Conservation (phyloP, 2,113 vertebrate genomes). For the Rhynchomys soricoides region DNA sequence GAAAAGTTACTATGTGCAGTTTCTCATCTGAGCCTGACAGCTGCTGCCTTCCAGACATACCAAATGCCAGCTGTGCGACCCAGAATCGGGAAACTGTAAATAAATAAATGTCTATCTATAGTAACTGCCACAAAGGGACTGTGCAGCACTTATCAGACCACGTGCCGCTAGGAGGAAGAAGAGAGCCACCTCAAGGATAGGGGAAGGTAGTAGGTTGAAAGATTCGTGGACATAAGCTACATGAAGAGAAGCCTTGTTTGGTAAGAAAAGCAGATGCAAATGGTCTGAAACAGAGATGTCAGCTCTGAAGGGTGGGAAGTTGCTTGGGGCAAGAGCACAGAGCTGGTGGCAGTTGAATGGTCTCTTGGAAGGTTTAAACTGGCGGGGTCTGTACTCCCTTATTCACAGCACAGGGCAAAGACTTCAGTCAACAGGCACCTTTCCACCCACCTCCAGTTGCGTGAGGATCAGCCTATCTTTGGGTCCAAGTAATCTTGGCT, state of each 20-base stretch:
- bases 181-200: not conserved
- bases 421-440: not conserved
- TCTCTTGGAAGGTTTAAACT: not conserved
- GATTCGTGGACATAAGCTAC: not conserved
- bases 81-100: not conserved
- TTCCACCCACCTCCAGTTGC: not conserved
- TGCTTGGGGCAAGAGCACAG: not conserved
- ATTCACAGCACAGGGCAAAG: not conserved
- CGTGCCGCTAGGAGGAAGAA: not conserved
- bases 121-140: not conserved
- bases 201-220: not conserved
- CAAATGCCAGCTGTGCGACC: not conserved
- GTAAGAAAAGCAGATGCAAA: not conserved
- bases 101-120: not conserved
- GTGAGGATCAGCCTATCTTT: not conserved
- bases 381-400: not conserved
- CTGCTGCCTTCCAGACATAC: not conserved
- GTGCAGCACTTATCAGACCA: not conserved
- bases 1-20: not conserved
- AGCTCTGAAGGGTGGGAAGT: not conserved
- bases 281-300: not conserved
- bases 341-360: not conserved
- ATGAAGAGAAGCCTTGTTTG: not conserved
- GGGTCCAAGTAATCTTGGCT: not conserved
- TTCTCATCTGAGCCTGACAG: not conserved